Conservation (phyloP, 2,888 invertebrate genomes). For the Macaria liturata region DNA sequence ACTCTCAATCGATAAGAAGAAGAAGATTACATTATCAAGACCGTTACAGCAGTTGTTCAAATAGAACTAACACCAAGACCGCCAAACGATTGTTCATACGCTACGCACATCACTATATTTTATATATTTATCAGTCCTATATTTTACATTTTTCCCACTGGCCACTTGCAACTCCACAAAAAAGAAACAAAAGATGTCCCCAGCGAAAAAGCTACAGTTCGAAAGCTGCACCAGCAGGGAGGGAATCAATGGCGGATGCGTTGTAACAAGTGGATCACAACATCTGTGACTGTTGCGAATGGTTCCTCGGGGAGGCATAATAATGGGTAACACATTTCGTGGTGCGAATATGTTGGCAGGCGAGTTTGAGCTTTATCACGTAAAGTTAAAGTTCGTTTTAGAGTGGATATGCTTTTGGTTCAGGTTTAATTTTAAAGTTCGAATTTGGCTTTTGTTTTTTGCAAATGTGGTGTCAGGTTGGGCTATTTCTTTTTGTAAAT, state of each 20-base stretch:
- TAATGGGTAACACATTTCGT: conserved; percentile 31
- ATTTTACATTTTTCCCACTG: neutral
- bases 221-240: conserved; percentile 7
- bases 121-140: too few species aligned
- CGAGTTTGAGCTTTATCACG: neutral
- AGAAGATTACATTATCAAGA: too few species aligned
- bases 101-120: too few species aligned
- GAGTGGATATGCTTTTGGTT: neutral
- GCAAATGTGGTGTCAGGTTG: neutral
- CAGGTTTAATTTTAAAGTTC: conserved; percentile 4
- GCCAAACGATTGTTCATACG: too few species aligned
- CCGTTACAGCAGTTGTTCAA: too few species aligned
- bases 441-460: conserved; percentile 15
- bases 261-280: conserved; percentile 43
- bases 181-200: conserved; percentile 14
- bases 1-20: too few species aligned
- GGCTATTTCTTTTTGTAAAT: neutral
- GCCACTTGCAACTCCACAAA: conserved; percentile 1
- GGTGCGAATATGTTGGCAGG: neutral
- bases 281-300: conserved; percentile 43
- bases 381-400: neutral
- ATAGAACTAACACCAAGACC: too few species aligned
- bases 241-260: conserved; percentile 27
- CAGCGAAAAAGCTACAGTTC: conserved; percentile 1
- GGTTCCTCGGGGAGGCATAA: conserved; percentile 38